Conservation (phyloP, 2,113 vertebrate species). For the Oxygymnocypris stewartii region DNA sequence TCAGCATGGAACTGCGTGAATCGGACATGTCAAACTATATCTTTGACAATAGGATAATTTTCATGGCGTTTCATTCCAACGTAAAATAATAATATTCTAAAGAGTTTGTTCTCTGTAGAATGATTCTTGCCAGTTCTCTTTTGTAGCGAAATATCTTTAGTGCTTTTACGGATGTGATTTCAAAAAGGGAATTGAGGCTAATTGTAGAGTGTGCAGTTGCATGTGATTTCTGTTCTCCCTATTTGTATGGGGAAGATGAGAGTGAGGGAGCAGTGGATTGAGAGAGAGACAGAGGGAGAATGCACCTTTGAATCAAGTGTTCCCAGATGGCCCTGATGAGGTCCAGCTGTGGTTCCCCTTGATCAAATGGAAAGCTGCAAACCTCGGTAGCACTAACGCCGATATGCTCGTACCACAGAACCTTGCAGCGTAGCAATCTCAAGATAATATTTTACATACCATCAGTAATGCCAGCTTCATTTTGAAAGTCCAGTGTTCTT, state of each 20-base stretch:
- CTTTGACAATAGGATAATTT: constrained; percentile 30
- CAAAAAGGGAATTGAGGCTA: constrained; percentile 68
- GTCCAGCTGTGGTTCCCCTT: constrained; percentile 69
- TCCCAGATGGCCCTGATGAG: constrained; percentile 76
- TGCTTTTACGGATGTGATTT: constrained; percentile 66
- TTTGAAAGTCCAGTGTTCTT: constrained; percentile 26
- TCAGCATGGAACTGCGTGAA: constrained; percentile 41
- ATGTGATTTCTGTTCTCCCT: constrained; percentile 50
- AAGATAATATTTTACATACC: constrained; percentile 47
- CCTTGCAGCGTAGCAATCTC: constrained; percentile 47
- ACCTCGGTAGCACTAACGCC: constrained; percentile 38
- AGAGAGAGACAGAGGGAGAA: constrained; percentile 54
- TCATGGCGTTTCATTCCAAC: constrained; percentile 9
- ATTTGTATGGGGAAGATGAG: constrained; percentile 65
- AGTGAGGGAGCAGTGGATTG: constrained; percentile 54
- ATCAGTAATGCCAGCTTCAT: constrained; percentile 40
- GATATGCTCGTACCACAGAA: constrained; percentile 49
- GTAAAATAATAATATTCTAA: constrained; percentile 35
- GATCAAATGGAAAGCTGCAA: constrained; percentile 56
- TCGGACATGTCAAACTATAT: constrained; percentile 61
- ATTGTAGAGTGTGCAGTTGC: constrained; percentile 65
- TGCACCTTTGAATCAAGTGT: constrained; percentile 74
- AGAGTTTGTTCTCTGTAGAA: constrained; percentile 9
- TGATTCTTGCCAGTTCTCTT: not conserved
- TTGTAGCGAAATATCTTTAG: constrained; percentile 30